Evolutionary conservation across 2,113 vertebrate species (phyloP).

Genomic region (Baryphthengus martii): DNA sequence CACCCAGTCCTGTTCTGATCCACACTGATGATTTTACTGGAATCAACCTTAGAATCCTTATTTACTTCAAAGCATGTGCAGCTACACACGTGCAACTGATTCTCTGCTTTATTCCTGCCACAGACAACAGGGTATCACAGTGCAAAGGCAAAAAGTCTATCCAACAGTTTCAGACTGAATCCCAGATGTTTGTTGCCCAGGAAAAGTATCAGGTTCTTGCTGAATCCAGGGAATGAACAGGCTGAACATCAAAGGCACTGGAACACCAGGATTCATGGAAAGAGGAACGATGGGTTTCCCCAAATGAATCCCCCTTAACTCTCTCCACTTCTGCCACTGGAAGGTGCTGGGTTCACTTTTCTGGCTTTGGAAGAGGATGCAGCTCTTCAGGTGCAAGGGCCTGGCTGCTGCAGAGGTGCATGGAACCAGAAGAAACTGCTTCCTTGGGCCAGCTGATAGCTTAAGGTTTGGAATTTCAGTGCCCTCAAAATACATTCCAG

Average conservation of each 20-base stretch:
- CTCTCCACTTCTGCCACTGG: conserved; percentile 42
- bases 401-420: not conserved
- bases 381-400: not conserved
- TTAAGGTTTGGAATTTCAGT: not conserved
- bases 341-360: conserved; percentile 70
- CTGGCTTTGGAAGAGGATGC: conserved; percentile 61
- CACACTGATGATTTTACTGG: not conserved
- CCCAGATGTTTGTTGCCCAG: not conserved
- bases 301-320: not conserved
- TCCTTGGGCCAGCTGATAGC: not conserved
- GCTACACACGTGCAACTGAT: not conserved
- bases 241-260: not conserved
- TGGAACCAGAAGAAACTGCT: not conserved
- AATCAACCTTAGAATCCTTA: not conserved
- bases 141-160: not conserved
- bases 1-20: not conserved
- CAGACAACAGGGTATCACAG: not conserved
- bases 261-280: not conserved
- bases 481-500: not conserved
- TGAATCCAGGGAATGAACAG: not conserved
- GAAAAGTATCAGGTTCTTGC: not conserved
- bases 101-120: not conserved
- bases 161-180: not conserved
- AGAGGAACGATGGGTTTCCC: not conserved
- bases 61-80: not conserved